A percentile compares a stretch with the other conserved stretches of the same genome.
Evolutionary conservation across 2,113 vertebrate genomes (phyloP).

Genomic region (western clawed frog (Xenopus tropicalis)): DNA sequence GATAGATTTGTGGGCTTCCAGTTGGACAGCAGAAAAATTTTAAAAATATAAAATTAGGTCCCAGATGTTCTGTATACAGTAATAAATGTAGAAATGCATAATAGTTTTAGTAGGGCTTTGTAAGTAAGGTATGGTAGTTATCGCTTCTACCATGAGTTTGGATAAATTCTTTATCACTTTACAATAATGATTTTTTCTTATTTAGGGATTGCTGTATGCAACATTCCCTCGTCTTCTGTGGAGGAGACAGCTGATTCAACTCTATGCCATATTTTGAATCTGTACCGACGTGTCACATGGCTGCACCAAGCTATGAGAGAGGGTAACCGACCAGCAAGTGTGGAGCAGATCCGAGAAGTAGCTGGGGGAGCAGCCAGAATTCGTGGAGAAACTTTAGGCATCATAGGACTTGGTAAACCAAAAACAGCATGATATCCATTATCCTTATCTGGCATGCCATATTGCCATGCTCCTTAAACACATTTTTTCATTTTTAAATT

Average conservation of each 20-base stretch:
- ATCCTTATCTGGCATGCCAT: background rate
- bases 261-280: conserved; percentile 84
- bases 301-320: conserved; percentile 85
- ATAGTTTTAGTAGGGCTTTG: no score
- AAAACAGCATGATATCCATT: background rate
- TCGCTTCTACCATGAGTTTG: no score
- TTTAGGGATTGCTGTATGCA: conserved; percentile 84
- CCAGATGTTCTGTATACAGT: no score
- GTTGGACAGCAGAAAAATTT: no score
- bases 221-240: conserved; percentile 81
- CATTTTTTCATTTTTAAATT: conserved; percentile 34
- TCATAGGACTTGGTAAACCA: conserved; percentile 82
- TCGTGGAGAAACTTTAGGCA: conserved; percentile 84
- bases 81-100: no score
- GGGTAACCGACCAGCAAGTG: conserved; percentile 79
- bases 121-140: no score
- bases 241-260: conserved; percentile 89
- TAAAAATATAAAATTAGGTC: no score
- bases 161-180: no score
- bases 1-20: no score
- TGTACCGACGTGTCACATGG: conserved; percentile 87
- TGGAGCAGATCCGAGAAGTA: conserved; percentile 86
- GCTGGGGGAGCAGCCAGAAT: conserved; percentile 86
- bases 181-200: conserved; percentile 41
- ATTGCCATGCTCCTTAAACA: background rate